phyloP scores from a whole-genome alignment of 2,888 invertebrate genomes.

The Ypsolopha scabrella region DNA sequence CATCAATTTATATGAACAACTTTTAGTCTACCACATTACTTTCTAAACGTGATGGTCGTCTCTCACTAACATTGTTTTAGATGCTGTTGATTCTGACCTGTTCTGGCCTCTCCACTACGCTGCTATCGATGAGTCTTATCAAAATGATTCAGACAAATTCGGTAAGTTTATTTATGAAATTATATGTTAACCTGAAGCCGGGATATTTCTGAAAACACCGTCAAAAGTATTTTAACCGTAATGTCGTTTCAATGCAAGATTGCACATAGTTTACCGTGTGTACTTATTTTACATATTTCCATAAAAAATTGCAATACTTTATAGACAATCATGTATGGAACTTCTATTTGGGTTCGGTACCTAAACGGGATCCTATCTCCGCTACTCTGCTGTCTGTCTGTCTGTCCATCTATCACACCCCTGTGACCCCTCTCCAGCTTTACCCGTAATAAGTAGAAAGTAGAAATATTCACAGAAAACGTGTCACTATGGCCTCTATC shows the following conservation, averaged over 20 bases:
- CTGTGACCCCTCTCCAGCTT: too few species aligned
- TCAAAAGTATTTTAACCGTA: not conserved
- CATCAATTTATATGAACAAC: not conserved
- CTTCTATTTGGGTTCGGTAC: too few species aligned
- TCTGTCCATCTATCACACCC: too few species aligned
- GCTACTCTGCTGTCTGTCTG: too few species aligned
- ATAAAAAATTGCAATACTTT: not conserved
- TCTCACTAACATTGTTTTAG: slow-evolving; percentile 23
- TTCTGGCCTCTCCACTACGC: slow-evolving; percentile 38
- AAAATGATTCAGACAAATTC: slow-evolving; percentile 22
- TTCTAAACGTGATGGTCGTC: slow-evolving; percentile 8
- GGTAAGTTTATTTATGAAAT: not conserved
- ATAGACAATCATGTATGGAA: not conserved
- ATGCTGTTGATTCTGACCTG: slow-evolving; percentile 33
- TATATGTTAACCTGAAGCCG: too few species aligned
- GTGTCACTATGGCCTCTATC: too few species aligned
- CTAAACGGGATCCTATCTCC: too few species aligned
- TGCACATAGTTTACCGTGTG: not conserved
- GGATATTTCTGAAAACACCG: not conserved
- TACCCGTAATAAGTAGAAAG: too few species aligned
- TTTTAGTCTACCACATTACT: slow-evolving; percentile 1
- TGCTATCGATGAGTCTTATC: slow-evolving; percentile 34
- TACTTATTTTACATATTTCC: not conserved
- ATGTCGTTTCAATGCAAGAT: not conserved
- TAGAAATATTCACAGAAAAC: too few species aligned